Evolutionary conservation across 2,113 vertebrate species (phyloP).

Genomic region (Pseudopodoces humilis): DNA sequence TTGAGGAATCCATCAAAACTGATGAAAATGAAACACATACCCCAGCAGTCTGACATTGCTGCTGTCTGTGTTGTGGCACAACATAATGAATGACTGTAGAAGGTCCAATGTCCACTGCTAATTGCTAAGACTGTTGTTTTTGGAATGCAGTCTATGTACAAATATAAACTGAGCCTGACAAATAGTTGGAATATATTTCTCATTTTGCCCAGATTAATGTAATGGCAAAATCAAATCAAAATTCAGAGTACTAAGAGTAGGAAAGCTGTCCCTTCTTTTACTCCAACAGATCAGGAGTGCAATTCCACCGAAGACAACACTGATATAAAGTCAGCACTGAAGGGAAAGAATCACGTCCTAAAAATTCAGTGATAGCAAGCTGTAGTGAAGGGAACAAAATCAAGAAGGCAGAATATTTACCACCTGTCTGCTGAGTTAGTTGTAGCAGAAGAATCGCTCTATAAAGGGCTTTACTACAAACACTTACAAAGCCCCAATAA

Average conservation of each 20-base stretch:
- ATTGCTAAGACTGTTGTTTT: not conserved
- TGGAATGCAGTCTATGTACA: not conserved
- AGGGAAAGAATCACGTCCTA: not conserved
- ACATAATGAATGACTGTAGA: not conserved
- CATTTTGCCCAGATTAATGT: not conserved
- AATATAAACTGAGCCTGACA: not conserved
- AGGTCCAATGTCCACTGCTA: not conserved
- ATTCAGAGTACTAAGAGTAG: not conserved
- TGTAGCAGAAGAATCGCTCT: not conserved
- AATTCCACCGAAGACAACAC: not conserved
- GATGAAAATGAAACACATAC: not conserved
- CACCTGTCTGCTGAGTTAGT: not conserved
- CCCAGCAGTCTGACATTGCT: not conserved
- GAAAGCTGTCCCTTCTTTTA: not conserved
- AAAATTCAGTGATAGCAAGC: not conserved
- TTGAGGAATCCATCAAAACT: conserved; percentile 9
- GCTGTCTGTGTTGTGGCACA: not conserved
- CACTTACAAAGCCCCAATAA: not conserved
- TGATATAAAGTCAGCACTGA: not conserved
- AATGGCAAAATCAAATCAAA: not conserved
- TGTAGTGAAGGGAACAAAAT: not conserved
- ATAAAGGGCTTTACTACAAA: not conserved
- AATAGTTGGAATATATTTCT: conserved; percentile 32
- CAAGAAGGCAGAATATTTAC: not conserved
- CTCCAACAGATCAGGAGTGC: not conserved